Percentiles rank a stretch among this genome's conserved stretches.
Conservation (phyloP, 2,113 vertebrate species). For the Callipepla californica region DNA sequence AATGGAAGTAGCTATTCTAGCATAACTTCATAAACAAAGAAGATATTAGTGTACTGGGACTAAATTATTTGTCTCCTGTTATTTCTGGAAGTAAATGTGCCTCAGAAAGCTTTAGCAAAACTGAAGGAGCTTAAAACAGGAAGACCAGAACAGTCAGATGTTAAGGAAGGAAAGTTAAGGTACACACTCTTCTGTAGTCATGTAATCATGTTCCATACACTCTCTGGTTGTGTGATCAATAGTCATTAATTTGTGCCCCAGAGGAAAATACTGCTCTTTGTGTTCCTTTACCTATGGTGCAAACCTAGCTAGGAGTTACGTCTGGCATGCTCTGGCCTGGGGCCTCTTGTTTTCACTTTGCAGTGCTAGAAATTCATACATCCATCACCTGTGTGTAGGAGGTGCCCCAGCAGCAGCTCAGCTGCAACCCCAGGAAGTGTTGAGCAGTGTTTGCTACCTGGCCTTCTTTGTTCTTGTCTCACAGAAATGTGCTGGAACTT, state of each 20-base stretch:
- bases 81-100: constrained; percentile 9
- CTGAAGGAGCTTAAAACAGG: neutral
- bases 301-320: neutral
- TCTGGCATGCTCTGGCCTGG: neutral
- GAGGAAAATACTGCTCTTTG: neutral
- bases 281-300: neutral
- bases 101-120: neutral
- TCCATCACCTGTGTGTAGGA: neutral
- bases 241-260: neutral
- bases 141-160: neutral
- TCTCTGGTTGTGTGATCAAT: neutral
- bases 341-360: neutral
- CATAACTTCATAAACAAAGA: constrained; percentile 41
- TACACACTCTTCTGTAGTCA: neutral
- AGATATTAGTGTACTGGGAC: constrained; percentile 4
- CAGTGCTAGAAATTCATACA: neutral
- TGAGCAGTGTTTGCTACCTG: neutral
- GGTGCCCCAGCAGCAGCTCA: neutral
- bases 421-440: neutral
- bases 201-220: neutral
- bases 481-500: neutral
- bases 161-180: neutral
- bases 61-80: constrained; percentile 41
- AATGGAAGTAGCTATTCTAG: constrained; percentile 44
- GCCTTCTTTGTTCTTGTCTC: accelerated